Percentiles rank a stretch among this genome's conserved stretches.
phyloP scores from a whole-genome alignment of 2,888 invertebrate genomes.

The Caenorhabditis wallacei region DNA sequence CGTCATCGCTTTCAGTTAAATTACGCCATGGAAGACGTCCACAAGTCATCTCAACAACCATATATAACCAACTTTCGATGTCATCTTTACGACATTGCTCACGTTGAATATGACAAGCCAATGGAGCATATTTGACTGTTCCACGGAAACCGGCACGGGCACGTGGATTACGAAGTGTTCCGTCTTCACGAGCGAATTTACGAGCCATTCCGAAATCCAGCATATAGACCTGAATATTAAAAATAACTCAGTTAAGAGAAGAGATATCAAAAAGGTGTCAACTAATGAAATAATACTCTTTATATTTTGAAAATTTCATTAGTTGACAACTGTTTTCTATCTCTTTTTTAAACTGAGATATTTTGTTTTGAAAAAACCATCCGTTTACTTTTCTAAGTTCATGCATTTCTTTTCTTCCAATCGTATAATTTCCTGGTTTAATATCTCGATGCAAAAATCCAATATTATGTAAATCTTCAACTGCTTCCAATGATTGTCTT shows the following conservation, averaged over 20 bases:
- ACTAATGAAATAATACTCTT: no score
- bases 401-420: conserved; percentile 70
- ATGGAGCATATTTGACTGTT: conserved; percentile 74
- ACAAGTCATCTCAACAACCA: conserved; percentile 73
- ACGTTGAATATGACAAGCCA: conserved; percentile 74
- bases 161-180: conserved; percentile 72
- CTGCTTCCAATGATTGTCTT: conserved; percentile 71
- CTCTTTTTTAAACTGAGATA: no score
- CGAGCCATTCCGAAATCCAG: conserved; percentile 76
- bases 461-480: conserved; percentile 74
- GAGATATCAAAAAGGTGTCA: no score
- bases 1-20: conserved; percentile 72
- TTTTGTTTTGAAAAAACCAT: no score
- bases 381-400: conserved; percentile 68
- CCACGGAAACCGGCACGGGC: conserved; percentile 73
- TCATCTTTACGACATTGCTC: conserved; percentile 78
- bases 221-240: conserved; percentile 67
- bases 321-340: no score
- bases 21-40: conserved; percentile 76
- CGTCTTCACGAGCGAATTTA: conserved; percentile 73
- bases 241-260: not conserved
- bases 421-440: conserved; percentile 75
- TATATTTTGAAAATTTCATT: no score
- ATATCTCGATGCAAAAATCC: conserved; percentile 74
- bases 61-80: conserved; percentile 79